These are phyloP conservation scores for Heterotis niloticus DNA, from an alignment of 2,113 vertebrate genomes.

Conservation along the genomic window DNA sequence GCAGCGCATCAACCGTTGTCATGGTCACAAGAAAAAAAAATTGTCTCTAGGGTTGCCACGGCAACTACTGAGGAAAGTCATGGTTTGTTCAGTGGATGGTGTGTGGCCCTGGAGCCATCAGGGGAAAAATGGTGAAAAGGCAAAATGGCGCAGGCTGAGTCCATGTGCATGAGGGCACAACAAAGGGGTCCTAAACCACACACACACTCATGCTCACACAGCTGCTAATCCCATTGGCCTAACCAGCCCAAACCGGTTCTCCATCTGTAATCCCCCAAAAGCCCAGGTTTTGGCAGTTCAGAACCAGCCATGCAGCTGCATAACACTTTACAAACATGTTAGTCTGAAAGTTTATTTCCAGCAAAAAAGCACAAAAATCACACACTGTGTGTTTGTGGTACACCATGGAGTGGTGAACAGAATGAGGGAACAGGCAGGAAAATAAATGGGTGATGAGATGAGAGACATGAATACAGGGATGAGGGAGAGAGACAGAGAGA, in stretches of 20 bases:
- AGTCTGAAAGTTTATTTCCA: neutral
- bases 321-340: too few relatives aligned
- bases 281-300: conserved; percentile 57
- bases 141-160: conserved; percentile 43
- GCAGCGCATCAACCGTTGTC: conserved; percentile 49
- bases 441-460: neutral
- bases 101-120: conserved; percentile 34
- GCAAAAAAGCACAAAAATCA: neutral
- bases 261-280: conserved; percentile 64
- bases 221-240: conserved; percentile 64
- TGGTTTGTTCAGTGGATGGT: conserved; percentile 49
- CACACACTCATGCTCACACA: conserved; percentile 30
- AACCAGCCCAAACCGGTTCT: conserved; percentile 65
- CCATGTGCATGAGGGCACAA: conserved; percentile 27
- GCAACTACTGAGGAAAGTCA: conserved; percentile 58
- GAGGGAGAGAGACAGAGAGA: neutral
- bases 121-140: conserved; percentile 58
- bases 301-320: conserved; percentile 31
- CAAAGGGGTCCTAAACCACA: conserved; percentile 45
- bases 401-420: neutral
- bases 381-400: neutral
- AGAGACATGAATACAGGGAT: neutral
- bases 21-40: conserved; percentile 54
- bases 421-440: neutral
- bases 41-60: conserved; percentile 59